These are phyloP conservation scores for Cataglyphis livida DNA, from an alignment of 2,888 invertebrate species.

Conservation along the genomic window DNA sequence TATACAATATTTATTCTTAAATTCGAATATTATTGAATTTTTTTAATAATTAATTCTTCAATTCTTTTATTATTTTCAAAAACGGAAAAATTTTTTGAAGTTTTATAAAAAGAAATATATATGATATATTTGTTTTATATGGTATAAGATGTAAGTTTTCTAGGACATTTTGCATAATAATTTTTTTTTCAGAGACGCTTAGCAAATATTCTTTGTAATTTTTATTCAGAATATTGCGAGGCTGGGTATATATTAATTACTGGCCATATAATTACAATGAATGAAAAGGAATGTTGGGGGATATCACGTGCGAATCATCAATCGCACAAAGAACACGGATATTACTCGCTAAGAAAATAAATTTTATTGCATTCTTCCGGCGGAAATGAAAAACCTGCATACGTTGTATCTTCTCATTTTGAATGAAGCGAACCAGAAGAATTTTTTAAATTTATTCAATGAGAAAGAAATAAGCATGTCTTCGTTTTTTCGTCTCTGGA, in stretches of 20 bases:
- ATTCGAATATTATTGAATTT: background rate
- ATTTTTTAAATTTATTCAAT: constrained; percentile 10
- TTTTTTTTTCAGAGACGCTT: background rate
- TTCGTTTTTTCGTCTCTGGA: background rate
- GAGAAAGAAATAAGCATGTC: constrained; percentile 17
- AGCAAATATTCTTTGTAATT: background rate
- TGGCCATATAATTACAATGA: background rate
- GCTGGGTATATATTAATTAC: background rate
- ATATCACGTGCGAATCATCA: background rate
- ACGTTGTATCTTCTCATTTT: background rate
- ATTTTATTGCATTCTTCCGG: constrained; percentile 25
- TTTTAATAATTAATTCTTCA: background rate
- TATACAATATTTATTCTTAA: background rate
- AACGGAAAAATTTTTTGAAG: background rate
- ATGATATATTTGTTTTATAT: background rate
- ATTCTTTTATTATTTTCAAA: background rate
- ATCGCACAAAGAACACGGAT: background rate
- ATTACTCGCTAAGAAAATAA: constrained; percentile 33
- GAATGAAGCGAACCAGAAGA: constrained; percentile 8
- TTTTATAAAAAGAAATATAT: background rate
- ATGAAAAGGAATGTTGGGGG: background rate
- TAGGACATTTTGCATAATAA: background rate
- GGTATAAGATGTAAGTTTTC: background rate
- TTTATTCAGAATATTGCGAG: background rate
- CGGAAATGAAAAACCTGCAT: constrained; percentile 24